Percentiles rank a stretch among this genome's conserved stretches.
Evolutionary conservation across 2,113 vertebrate species (phyloP).

Genomic region (Coracopsis vasa): DNA sequence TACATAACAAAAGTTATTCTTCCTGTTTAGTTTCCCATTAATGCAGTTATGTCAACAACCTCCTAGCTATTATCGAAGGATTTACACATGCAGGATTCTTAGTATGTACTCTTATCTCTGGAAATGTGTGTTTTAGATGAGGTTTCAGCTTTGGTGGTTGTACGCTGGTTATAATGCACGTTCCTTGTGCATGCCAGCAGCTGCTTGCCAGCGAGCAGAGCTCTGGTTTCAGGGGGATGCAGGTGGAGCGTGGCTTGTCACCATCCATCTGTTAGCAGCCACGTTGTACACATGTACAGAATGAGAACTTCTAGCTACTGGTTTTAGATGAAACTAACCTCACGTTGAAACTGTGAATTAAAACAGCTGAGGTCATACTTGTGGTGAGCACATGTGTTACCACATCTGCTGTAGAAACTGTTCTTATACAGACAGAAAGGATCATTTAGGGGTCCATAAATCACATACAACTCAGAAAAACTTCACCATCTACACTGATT

Average conservation of each 20-base stretch:
- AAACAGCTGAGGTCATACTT: not conserved
- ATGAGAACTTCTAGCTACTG: not conserved
- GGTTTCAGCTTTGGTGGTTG: not conserved
- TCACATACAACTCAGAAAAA: not conserved
- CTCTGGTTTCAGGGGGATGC: not conserved
- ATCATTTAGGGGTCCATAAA: not conserved
- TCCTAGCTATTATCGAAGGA: not conserved
- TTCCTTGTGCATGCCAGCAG: not conserved
- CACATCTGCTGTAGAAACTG: not conserved
- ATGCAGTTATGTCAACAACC: not conserved
- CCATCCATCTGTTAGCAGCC: not conserved
- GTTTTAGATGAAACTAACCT: not conserved
- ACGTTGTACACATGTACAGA: not conserved
- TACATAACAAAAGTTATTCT: not conserved
- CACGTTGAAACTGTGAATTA: not conserved
- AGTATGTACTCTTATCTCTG: not conserved
- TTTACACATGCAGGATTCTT: not conserved
- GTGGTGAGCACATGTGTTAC: not conserved
- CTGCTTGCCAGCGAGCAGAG: not conserved
- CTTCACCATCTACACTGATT: not conserved
- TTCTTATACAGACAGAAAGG: not conserved
- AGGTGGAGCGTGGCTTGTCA: not conserved
- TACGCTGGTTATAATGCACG: not conserved
- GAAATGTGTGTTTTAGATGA: not conserved
- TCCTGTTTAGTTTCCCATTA: not conserved